A percentile compares a stretch with the other conserved stretches of the same genome.
phyloP scores from a whole-genome alignment of 2,888 invertebrate genomes.

The Marasmarcha lunaedactyla region DNA sequence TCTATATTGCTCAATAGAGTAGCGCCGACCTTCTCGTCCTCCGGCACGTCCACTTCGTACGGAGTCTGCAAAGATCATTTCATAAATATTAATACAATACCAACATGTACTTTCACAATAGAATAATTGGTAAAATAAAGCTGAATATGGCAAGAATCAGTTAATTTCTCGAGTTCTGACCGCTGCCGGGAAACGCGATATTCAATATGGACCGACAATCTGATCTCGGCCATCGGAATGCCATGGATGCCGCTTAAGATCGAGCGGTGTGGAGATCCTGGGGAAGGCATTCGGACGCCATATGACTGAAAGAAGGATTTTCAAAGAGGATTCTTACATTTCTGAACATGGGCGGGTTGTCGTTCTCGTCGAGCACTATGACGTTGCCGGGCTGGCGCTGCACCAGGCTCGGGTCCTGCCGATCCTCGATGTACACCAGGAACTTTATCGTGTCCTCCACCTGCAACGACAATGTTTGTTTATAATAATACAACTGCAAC shows the following conservation, averaged over 20 bases:
- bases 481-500: no score
- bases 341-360: slow-evolving; percentile 84
- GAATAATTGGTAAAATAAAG: slow-evolving; percentile 1
- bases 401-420: slow-evolving; percentile 75
- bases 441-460: slow-evolving; percentile 83
- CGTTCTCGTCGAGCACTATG: slow-evolving; percentile 89
- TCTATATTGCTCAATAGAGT: slow-evolving; percentile 79
- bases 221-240: no score
- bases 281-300: no score
- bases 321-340: no score
- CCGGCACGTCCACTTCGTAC: slow-evolving; percentile 82
- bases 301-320: no score
- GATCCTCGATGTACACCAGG: slow-evolving; percentile 86
- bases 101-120: neutral
- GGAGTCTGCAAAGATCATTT: slow-evolving; percentile 71
- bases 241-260: no score
- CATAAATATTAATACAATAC: no score
- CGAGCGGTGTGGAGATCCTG: no score
- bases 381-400: slow-evolving; percentile 80
- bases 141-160: slow-evolving; percentile 2
- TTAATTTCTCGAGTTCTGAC: no score
- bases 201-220: no score
- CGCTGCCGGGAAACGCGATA: no score
- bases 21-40: slow-evolving; percentile 79
- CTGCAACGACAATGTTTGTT: slow-evolving; percentile 61